Percentiles rank a stretch among this genome's conserved stretches.
phyloP scores from a whole-genome alignment of 2,113 vertebrate genomes.

The Poicephalus gulielmi region DNA sequence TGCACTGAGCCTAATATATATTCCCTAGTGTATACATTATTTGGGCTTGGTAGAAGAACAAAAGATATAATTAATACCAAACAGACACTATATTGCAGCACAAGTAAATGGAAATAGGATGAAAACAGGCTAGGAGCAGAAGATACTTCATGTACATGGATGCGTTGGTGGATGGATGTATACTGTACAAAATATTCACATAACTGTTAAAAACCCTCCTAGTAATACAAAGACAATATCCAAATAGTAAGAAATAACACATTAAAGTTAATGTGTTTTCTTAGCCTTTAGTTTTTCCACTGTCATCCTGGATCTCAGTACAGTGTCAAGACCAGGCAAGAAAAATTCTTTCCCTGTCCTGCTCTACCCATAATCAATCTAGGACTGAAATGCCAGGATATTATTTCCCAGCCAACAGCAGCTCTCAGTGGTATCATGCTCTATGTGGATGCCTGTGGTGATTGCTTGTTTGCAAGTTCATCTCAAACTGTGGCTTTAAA shows the following conservation, averaged over 20 bases:
- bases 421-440: rapidly evolving
- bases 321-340: not conserved
- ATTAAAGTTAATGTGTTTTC: not conserved
- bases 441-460: not conserved
- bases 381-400: not conserved
- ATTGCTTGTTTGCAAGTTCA: not conserved
- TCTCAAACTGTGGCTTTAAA: not conserved
- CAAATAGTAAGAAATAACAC: not conserved
- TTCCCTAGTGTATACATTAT: not conserved
- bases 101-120: not conserved
- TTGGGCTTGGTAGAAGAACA: not conserved
- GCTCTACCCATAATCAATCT: not conserved
- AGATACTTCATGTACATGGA: not conserved
- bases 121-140: not conserved
- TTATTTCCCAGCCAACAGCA: not conserved
- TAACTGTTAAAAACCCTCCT: not conserved
- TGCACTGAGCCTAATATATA: not conserved
- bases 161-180: not conserved
- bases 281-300: not conserved
- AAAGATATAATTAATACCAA: not conserved
- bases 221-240: not conserved
- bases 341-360: not conserved
- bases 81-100: not conserved
- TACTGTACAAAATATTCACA: not conserved
- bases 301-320: not conserved